Evolutionary conservation across 2,888 invertebrate genomes (phyloP), one percentile per base, ranked within the genome.

Genomic region (Orgyia antiqua): DNA sequence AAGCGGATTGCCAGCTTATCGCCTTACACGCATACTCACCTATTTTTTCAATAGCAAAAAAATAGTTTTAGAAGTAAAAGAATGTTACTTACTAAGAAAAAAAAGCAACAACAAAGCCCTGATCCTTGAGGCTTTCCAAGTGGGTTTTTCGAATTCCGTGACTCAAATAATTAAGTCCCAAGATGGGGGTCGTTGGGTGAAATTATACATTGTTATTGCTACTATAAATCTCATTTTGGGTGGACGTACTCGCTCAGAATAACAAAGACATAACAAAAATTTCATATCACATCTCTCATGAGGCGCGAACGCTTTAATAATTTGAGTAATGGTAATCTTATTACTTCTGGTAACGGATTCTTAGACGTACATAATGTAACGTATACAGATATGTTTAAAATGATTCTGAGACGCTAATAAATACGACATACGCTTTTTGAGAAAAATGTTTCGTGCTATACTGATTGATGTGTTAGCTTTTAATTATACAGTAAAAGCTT

Each of bases 1-100:
- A 86, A 84, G 80, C 79, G 79, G 86, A 84, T 86, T 86, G 76
- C 55, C 68, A 58, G 73, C 79, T 83, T 84, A 83, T 74, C 78
- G 75, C 63, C 68, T 73, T 70, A 75, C 62, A 62, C 58, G 57
- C 63, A 62, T 63, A 61, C 70, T 73, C 69, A 75, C 76, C 73
- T 74, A 79, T 70, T 74, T 68, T 65, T 68, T 76, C 67, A 73
- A 69, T 73, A 65, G 71, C 69, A 76, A 76, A 10, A 10, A 79
- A 79, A 65, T 70, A 63, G 59, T 69, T 68, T 68, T 67, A 60
- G 64, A 65, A 62, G 59, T 65, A 67, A 67, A 72, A 65, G 60
- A 56, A 54, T 58, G 58, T 47, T 58, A 57, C 68, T 65, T 68
- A 62, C 58, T 46, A 49, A 61, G 46, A 58, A 27, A 37, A 70